phyloP scores from a whole-genome alignment of 2,888 invertebrate species.

The Cacoxenus indagator region DNA sequence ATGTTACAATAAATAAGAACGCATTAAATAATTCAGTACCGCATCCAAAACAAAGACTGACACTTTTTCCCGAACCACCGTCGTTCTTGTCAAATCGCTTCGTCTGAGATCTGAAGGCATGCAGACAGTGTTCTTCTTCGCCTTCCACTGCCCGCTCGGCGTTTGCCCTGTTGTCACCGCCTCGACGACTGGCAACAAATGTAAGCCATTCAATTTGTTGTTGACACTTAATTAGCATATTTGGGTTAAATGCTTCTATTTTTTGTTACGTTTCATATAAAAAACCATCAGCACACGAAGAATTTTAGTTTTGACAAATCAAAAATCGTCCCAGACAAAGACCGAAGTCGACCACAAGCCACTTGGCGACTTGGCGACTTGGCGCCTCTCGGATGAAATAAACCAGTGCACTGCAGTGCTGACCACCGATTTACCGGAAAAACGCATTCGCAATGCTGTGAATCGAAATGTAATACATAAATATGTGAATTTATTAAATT shows the following conservation, averaged over 20 bases:
- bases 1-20: conserved; percentile 14
- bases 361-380: neutral
- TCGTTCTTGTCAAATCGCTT: conserved; percentile 24
- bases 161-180: neutral
- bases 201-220: conserved; percentile 68
- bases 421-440: no score
- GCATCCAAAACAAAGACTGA: neutral
- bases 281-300: neutral
- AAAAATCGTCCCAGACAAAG: conserved; percentile 27
- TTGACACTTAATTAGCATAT: conserved; percentile 68
- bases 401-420: no score
- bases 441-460: no score
- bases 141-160: neutral
- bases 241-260: conserved; percentile 65
- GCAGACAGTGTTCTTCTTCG: conserved; percentile 16
- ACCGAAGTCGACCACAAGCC: conserved; percentile 14
- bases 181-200: conserved; percentile 42
- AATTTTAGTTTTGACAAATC: conserved; percentile 42
- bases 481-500: no score
- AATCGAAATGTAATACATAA: no score
- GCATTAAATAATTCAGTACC: conserved; percentile 14
- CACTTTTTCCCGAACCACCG: conserved; percentile 24
- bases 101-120: conserved; percentile 13
- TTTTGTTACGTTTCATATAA: conserved; percentile 5
- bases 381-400: neutral